Base-by-base conservation (phyloP, 2,113 vertebrate genomes). In the Athene cunicularia region DNA sequence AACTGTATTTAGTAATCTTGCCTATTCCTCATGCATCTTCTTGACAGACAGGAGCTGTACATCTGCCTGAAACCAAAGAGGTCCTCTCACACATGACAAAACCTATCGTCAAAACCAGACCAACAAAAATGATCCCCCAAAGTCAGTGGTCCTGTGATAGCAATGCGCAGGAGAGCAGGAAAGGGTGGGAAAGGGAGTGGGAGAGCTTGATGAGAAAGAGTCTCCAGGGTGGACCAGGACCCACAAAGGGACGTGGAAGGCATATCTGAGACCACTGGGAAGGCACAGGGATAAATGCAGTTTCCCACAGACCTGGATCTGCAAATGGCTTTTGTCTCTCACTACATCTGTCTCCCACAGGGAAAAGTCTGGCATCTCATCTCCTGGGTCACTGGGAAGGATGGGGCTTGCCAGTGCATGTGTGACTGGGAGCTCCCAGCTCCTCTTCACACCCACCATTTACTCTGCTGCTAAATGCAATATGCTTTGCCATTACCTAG, bases 1-100 rank as follows among this genome's bases (percentile, higher is more conserved):
- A 94, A 91, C 84, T 56, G 37, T 84, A 81, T 64, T 95, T 81
- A 92, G 76, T 53, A 86, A 81, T 86, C 89, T 74, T 87, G 33
- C 73, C 33, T 75, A 67, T 84, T 94, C 80, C 76, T 94, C 73
- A 50, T 84, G 77, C 70, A 68, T 82, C 73, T 96, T 91, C 83
- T 87, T 96, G 93, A 94, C 80, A 95, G 73, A 84, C 60, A 59
- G 62, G 73, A 93, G 62, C 52, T 85, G 56, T 72, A 43, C 39
- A 28, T 85, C 39, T 88, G 76, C 74, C 83, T 72, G 58, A 75
- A 91, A 77, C 45, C 83, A 82, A 66, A 80, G 76, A 45, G 56
- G 37, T 82, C 52, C 60, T 66, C 86, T 91, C 59, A 45, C 49
- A 80, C 14, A 26, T 45, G 67, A 76, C 24, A 90, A 90, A 94